phyloP scores from a whole-genome alignment of 2,888 invertebrate genomes.

The Nycteola revayana region DNA sequence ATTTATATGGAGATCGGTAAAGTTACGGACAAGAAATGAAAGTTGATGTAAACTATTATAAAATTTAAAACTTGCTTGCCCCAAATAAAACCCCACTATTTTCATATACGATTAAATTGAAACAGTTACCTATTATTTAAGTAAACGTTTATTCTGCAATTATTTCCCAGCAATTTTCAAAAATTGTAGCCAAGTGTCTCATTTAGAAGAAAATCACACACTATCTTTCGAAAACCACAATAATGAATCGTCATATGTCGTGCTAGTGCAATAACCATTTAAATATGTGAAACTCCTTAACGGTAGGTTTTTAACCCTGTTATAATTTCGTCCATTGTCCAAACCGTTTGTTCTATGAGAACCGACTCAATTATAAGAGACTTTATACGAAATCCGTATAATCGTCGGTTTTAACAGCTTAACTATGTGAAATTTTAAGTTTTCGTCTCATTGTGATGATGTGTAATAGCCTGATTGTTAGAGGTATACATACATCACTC shows the following conservation, averaged over 20 bases:
- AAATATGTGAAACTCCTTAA: conserved; percentile 75
- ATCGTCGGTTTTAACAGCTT: conserved; percentile 75
- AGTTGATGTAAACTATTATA: too few relatives aligned
- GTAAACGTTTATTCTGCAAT: too few relatives aligned
- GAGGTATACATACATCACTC: conserved; percentile 16
- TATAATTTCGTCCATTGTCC: conserved; percentile 80
- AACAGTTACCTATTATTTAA: too few relatives aligned
- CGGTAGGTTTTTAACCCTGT: conserved; percentile 66
- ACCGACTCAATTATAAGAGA: conserved; percentile 73
- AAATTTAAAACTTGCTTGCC: too few relatives aligned
- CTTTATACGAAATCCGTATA: conserved; percentile 73
- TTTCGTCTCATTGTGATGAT: conserved; percentile 69
- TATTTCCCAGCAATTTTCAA: too few relatives aligned
- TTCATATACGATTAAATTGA: too few relatives aligned
- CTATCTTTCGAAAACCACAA: conserved; percentile 47
- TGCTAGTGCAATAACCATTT: conserved; percentile 69
- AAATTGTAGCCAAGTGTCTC: conserved; percentile 17
- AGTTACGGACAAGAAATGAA: too few relatives aligned
- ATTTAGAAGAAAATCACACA: conserved; percentile 41
- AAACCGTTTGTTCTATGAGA: conserved; percentile 76
- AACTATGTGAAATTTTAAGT: conserved; percentile 76
- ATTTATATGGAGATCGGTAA: too few relatives aligned
- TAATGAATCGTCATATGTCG: conserved; percentile 76
- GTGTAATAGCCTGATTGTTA: conserved; percentile 43
- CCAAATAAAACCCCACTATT: too few relatives aligned